Conservation (phyloP, 2,113 vertebrate species). For the Platycercus adscitus region DNA sequence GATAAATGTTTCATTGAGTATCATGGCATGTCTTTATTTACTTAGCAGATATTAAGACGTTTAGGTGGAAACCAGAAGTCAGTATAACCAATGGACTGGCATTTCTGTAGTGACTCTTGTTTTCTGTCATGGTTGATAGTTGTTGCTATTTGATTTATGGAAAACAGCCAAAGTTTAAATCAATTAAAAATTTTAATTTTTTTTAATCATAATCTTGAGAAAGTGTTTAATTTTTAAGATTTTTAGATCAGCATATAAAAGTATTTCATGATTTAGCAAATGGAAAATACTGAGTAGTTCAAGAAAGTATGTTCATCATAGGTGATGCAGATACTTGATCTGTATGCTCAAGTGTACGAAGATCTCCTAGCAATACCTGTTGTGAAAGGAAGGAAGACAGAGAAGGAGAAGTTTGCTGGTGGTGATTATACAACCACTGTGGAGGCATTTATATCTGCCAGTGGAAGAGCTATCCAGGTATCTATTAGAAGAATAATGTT, state of each 20-base stretch:
- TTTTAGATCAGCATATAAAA: neutral
- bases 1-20: neutral
- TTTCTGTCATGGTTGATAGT: neutral
- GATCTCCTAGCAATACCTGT: conserved; percentile 97
- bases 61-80: neutral
- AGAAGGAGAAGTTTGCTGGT: conserved; percentile 98
- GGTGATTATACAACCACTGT: conserved; percentile 97
- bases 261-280: neutral
- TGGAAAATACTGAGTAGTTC: neutral
- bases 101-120: neutral
- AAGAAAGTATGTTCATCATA: conserved; percentile 37
- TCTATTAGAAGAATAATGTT: neutral
- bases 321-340: conserved; percentile 95
- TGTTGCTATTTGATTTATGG: neutral
- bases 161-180: neutral
- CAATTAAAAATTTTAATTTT: neutral
- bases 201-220: neutral
- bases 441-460: conserved; percentile 95
- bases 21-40: neutral
- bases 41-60: neutral
- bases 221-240: neutral
- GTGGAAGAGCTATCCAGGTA: conserved; percentile 96
- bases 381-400: conserved; percentile 94
- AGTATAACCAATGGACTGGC: neutral
- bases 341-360: conserved; percentile 92